Percentiles rank a stretch among this genome's conserved stretches.
phyloP scores from a whole-genome alignment of 2,113 vertebrate genomes.

The Smithornis capensis region DNA sequence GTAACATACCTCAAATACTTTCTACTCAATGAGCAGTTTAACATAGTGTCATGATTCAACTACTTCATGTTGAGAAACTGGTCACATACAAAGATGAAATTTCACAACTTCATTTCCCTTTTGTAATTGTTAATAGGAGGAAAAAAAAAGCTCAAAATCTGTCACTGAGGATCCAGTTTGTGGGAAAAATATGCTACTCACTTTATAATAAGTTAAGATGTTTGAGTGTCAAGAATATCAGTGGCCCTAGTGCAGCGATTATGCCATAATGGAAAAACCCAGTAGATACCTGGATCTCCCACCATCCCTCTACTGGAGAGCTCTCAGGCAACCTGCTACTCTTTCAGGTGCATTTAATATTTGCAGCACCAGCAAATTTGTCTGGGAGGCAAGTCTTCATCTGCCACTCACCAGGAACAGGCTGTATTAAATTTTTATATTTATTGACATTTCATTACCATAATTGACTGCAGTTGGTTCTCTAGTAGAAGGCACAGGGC shows the following conservation, averaged over 20 bases:
- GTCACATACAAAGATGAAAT: background rate
- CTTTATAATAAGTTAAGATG: slow-evolving; percentile 64
- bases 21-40: background rate
- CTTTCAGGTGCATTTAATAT: slow-evolving; percentile 90
- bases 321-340: slow-evolving; percentile 68
- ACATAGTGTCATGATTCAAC: background rate
- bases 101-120: slow-evolving; percentile 31
- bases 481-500: slow-evolving; percentile 81
- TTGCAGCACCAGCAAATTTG: slow-evolving; percentile 94
- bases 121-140: background rate
- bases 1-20: background rate
- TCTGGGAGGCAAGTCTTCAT: slow-evolving; percentile 93
- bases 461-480: slow-evolving; percentile 96
- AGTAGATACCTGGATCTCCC: slow-evolving; percentile 58
- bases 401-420: slow-evolving; percentile 94
- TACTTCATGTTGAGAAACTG: background rate
- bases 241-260: slow-evolving; percentile 21
- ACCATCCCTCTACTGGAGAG: slow-evolving; percentile 62
- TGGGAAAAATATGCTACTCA: background rate
- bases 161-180: background rate
- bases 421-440: slow-evolving; percentile 99
- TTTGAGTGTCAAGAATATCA: slow-evolving; percentile 41
- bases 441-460: slow-evolving; percentile 99
- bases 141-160: background rate
- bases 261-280: slow-evolving; percentile 57